Evolutionary conservation across 2,888 invertebrate genomes (phyloP).

Genomic region (Andrena flavipes): DNA sequence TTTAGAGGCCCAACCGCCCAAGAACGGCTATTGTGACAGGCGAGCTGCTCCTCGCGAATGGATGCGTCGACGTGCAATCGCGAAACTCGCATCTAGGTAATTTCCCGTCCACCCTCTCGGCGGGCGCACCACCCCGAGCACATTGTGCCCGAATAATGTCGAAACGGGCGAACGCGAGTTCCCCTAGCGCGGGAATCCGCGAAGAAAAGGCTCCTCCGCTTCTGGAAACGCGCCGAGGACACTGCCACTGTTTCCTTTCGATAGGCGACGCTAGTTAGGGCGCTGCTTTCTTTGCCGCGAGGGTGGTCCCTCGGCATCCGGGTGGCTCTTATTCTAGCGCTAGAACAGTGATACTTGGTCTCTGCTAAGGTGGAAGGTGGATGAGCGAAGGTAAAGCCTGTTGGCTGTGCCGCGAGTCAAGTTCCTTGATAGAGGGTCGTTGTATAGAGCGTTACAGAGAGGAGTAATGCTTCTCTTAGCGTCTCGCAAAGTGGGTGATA

Average conservation of each 20-base stretch:
- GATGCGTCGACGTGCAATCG: conserved; percentile 21
- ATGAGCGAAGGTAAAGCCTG: background rate
- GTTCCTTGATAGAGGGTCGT: background rate
- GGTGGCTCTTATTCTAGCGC: conserved; percentile 1
- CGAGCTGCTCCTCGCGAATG: conserved; percentile 14
- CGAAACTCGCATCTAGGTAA: conserved; percentile 53
- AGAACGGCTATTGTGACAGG: conserved; percentile 57
- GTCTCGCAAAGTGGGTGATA: too few species aligned
- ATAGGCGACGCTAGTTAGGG: conserved; percentile 55
- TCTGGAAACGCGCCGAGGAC: conserved; percentile 32
- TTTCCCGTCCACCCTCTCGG: conserved; percentile 37
- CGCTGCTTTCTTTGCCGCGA: conserved; percentile 4
- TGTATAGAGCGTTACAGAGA: background rate
- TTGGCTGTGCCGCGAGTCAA: background rate
- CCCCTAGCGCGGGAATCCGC: conserved; percentile 23
- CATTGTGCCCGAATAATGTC: conserved; percentile 57
- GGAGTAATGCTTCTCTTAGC: background rate
- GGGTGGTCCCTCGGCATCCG: conserved; percentile 4
- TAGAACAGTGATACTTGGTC: background rate
- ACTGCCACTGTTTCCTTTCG: conserved; percentile 30
- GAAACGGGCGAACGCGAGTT: conserved; percentile 36
- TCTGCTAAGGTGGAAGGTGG: background rate
- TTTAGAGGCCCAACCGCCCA: conserved; percentile 72
- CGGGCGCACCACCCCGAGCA: conserved; percentile 18
- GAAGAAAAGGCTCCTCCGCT: conserved; percentile 17